Evolutionary conservation across 2,797 vertebrate genomes (phyloP), one percentile per base, ranked within the genome.

Genomic region (Avahi laniger): DNA sequence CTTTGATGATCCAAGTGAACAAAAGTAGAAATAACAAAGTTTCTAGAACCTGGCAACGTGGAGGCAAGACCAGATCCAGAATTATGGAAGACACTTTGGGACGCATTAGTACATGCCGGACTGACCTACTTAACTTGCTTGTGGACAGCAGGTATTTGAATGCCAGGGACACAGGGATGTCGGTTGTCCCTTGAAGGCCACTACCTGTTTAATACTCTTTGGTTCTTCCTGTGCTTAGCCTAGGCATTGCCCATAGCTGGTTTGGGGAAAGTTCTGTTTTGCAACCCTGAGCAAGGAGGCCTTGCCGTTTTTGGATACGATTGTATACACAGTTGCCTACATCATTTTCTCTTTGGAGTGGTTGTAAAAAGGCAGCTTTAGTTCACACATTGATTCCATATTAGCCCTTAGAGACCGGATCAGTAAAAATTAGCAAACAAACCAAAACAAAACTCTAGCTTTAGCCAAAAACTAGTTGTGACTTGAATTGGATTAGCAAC

Each of bases 1-100:
- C 96, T 97, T 98, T 98, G 97, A 97, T 97, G 94, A 78, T 93
- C 80, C 72, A 84, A 84, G 67, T 38, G 89, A 97, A 97, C 94
- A 93, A 94, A 94, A 94, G 89, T 87, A 95, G 94, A 92, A 94
- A 81, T 95, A 97, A 95, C 91, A 30, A 94, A 92, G 94, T 97
- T 97, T 96, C 61, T 97, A 96, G 95, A 91, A 95, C 76, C 95
- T 96, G 96, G 61, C 69, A 65, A 93, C 83, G 92, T 97, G 89
- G 95, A 96, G 96, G 70, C 38, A 81, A 95, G 94, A 96, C 96
- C 97, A 97, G 97, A 94, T 84, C 43, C 46, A 69, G 73, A 78
- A 91, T 93, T 94, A 92, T 50, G 86, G 84, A 80, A 95, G 95
- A 22, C 17, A 81, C 75, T 91, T 91, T 28, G 70, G n/a, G 54